phyloP scores from a whole-genome alignment of 2,113 vertebrate genomes.

The Hippocampus guttulatus region DNA sequence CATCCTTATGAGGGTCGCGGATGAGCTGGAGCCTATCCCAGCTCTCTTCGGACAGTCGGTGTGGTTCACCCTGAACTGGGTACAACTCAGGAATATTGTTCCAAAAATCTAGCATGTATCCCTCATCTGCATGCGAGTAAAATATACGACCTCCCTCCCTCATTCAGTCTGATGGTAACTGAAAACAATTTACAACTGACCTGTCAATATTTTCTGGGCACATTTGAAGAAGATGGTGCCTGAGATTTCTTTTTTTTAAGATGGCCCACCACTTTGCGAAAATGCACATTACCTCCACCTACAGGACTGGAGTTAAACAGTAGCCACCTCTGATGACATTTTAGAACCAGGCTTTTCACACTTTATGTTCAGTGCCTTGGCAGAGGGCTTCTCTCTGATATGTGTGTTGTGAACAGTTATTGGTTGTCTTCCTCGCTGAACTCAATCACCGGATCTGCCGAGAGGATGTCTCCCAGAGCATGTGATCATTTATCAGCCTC shows the following conservation, averaged over 20 bases:
- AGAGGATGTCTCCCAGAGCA: conserved; percentile 62
- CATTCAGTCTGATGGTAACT: background rate
- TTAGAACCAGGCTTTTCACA: background rate
- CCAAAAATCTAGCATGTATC: no score
- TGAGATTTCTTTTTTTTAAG: background rate
- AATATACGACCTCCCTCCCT: background rate
- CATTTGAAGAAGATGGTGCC: background rate
- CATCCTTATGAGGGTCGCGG: no score
- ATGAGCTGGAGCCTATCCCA: no score
- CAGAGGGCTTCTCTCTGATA: background rate
- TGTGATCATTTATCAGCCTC: conserved; percentile 67
- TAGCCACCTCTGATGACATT: background rate
- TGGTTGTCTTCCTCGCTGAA: conserved; percentile 50
- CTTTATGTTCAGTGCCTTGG: background rate
- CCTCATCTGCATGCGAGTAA: no score
- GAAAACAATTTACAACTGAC: background rate
- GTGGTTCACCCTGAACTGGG: no score
- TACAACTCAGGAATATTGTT: no score
- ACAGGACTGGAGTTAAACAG: background rate
- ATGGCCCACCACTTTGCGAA: background rate
- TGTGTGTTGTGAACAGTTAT: background rate
- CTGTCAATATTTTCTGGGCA: background rate
- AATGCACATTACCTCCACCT: background rate
- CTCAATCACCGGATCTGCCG: conserved; percentile 64
- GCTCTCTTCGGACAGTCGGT: no score